Evolutionary conservation across 2,888 invertebrate species (phyloP).

Genomic region (Crocallis elinguaria): DNA sequence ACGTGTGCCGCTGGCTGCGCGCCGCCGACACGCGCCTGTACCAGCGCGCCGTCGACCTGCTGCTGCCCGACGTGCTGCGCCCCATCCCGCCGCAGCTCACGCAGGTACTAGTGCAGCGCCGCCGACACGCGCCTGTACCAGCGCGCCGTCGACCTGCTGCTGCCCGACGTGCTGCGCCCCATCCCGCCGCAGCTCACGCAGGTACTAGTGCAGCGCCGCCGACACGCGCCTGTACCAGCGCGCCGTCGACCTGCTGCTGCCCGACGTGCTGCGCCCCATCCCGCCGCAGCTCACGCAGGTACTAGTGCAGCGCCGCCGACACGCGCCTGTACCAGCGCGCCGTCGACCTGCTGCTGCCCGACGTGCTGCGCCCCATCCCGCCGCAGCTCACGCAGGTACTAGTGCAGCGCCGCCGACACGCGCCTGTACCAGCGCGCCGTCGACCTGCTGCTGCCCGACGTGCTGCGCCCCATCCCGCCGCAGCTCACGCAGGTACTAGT

Average conservation of each 20-base stretch:
- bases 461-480: no score
- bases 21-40: constrained; percentile 96
- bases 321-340: constrained; percentile 97
- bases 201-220: constrained; percentile 88
- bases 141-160: constrained; percentile 96
- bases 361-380: constrained; percentile 97
- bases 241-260: constrained; percentile 97
- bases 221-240: constrained; percentile 98
- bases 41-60: constrained; percentile 97
- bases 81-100: constrained; percentile 97
- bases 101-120: constrained; percentile 88
- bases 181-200: constrained; percentile 98
- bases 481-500: no score
- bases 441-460: no score
- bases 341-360: constrained; percentile 97
- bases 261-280: constrained; percentile 97
- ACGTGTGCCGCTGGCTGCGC: constrained; percentile 91
- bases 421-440: no score
- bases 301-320: constrained; percentile 88
- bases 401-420: no score
- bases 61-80: constrained; percentile 97
- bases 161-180: constrained; percentile 97
- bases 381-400: constrained; percentile 96
- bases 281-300: constrained; percentile 98
- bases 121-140: constrained; percentile 98